Base-by-base conservation (phyloP, 2,797 vertebrate species). In the Leptodactylus fallax region DNA sequence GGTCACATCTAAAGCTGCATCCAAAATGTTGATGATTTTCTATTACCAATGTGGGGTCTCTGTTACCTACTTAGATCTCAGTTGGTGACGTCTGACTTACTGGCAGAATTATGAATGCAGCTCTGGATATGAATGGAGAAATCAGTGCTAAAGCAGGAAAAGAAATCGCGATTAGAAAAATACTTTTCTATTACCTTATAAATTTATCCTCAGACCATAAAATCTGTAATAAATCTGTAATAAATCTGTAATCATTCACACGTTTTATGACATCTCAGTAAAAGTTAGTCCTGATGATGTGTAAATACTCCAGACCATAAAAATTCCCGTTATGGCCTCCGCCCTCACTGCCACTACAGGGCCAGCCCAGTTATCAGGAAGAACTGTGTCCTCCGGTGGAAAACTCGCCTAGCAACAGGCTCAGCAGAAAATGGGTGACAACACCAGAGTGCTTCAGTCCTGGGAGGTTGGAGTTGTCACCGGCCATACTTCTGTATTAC, bases 231-330 rank as follows among this genome's bases (percentile, higher is more conserved):
- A 36, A 36, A 36, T 36, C 36, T 36, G 36, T 36, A 36, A 36
- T 36, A 36, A 36, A 36, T 36, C 36, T 63, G 19, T 81, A 81
- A 81, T 81, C 61, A 84, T 74, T 53, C 23, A 83, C 25, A 17
- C 6, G 4, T 71, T 71, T 83, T 83, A 83, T 83, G 23, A 53
- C 47, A 12, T 55, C 45, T 55, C 47, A 25, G 45, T 53, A 69
- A 55, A 82, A 53, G 47, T 51, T 67, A 51, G 6, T 11, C 13
- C 45, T 81, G 10, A 56, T 53, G 19, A 71, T 83, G 49, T 53
- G 49, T 25, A 82, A 17, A 67, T 67, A 67, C 17, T 25, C 55
- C 23, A 13, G n/a, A 17, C 49, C 47, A 71, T 83, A 83, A 83
- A 83, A 55, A 81, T 51, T 81, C 80, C 47, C 45, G 47, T 27